Conservation (phyloP, 2,797 vertebrate species). For the Sebastes diploproa region DNA sequence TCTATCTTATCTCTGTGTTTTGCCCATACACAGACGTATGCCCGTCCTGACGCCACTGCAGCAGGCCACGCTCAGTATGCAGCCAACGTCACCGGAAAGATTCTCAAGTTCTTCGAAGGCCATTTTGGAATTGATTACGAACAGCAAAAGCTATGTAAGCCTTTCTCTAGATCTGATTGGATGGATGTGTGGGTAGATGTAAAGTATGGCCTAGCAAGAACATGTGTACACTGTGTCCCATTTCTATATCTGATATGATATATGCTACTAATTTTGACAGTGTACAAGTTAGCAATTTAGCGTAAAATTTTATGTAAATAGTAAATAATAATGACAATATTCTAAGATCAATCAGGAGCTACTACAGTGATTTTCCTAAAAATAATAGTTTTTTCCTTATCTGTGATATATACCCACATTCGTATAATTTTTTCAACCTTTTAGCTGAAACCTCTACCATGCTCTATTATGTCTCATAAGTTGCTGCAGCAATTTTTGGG, state of each 20-base stretch:
- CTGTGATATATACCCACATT: too few species aligned
- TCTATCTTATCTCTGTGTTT: neutral
- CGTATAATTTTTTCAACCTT: too few species aligned
- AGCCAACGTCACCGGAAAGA: slow-evolving; percentile 21
- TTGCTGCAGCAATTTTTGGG: too few species aligned
- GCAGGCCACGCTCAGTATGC: slow-evolving; percentile 67
- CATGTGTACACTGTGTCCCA: neutral
- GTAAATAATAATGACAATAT: too few species aligned
- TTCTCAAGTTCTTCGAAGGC: slow-evolving; percentile 66
- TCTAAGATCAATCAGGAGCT: too few species aligned
- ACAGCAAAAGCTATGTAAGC: slow-evolving; percentile 69
- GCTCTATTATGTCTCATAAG: too few species aligned
- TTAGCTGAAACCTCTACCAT: too few species aligned
- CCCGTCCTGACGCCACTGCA: slow-evolving; percentile 56
- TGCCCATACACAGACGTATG: slow-evolving; percentile 64
- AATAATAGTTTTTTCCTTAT: too few species aligned
- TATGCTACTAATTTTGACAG: neutral
- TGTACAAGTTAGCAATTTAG: neutral
- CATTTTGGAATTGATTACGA: slow-evolving; percentile 45
- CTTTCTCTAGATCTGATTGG: neutral
- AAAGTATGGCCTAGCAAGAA: neutral
- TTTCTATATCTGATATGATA: neutral
- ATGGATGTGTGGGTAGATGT: neutral
- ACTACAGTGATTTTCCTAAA: too few species aligned
- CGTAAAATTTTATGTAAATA: neutral